A percentile compares a stretch with the other conserved stretches of the same genome.
Conservation (phyloP, 2,113 vertebrate genomes). For the Delphinapterus leucas region DNA sequence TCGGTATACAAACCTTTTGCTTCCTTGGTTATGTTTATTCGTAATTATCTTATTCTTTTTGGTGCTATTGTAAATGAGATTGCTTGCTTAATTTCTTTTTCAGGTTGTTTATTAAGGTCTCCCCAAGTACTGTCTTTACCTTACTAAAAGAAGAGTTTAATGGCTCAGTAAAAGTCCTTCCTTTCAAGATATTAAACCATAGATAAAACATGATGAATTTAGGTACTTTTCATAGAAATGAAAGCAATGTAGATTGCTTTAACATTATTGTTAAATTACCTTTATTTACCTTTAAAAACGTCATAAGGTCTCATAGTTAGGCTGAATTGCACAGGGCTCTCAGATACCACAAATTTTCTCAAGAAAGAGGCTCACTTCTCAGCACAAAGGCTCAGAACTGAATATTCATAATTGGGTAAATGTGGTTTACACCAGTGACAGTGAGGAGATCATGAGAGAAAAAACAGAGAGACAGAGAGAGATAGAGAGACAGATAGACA, state of each 20-base stretch:
- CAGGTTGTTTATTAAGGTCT: background rate
- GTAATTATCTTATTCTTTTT: background rate
- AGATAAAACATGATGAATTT: background rate
- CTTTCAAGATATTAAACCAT: background rate
- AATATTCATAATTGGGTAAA: background rate
- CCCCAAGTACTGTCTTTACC: background rate
- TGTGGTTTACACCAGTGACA: background rate
- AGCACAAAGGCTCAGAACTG: background rate
- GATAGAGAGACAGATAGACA: background rate
- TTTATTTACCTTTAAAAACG: background rate
- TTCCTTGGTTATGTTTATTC: background rate
- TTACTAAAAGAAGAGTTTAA: background rate
- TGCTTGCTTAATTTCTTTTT: background rate
- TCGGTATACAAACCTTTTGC: background rate
- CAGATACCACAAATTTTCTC: background rate
- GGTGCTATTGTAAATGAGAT: background rate
- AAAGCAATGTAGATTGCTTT: background rate
- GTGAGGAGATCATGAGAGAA: background rate
- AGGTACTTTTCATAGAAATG: background rate
- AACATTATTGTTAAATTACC: background rate
- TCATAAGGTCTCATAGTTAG: background rate
- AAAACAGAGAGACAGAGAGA: background rate
- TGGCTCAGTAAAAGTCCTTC: background rate
- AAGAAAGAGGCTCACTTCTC: background rate
- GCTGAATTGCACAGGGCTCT: background rate